These are phyloP conservation scores for Microtus californicus DNA, from an alignment of 2,797 vertebrate genomes.

Conservation along the genomic window DNA sequence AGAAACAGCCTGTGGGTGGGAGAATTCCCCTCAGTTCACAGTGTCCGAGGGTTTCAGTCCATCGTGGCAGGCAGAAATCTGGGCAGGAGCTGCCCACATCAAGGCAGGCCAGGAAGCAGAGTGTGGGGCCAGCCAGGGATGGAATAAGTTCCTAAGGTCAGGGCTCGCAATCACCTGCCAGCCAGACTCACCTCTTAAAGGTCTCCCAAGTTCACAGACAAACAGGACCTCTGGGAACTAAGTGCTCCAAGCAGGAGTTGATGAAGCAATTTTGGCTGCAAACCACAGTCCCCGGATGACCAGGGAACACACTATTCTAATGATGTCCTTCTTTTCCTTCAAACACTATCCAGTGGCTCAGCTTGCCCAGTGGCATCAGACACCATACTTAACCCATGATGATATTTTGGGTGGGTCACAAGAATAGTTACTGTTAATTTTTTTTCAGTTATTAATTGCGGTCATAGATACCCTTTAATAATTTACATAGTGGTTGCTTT, in stretches of 20 bases:
- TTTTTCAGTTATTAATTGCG: conserved; percentile 14
- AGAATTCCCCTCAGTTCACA: neutral
- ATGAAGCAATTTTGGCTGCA: neutral
- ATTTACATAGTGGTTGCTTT: neutral
- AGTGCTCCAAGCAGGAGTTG: neutral
- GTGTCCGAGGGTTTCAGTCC: neutral
- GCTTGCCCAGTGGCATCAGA: neutral
- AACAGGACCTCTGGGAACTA: neutral
- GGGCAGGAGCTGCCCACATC: neutral
- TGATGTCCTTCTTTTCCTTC: too few species aligned
- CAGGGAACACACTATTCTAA: neutral
- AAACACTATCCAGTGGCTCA: neutral
- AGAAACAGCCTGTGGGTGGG: neutral
- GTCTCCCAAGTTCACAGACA: neutral
- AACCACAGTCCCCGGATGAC: too few species aligned
- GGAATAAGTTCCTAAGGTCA: neutral
- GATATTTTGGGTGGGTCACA: neutral
- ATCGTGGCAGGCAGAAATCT: neutral
- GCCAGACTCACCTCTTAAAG: neutral
- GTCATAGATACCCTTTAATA: neutral
- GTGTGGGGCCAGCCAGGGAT: neutral
- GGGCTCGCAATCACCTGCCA: neutral
- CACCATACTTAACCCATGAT: neutral
- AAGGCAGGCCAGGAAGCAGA: neutral
- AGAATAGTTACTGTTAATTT: neutral